phyloP scores from a whole-genome alignment of 2,888 invertebrate genomes.

The Scotopteryx bipunctaria region DNA sequence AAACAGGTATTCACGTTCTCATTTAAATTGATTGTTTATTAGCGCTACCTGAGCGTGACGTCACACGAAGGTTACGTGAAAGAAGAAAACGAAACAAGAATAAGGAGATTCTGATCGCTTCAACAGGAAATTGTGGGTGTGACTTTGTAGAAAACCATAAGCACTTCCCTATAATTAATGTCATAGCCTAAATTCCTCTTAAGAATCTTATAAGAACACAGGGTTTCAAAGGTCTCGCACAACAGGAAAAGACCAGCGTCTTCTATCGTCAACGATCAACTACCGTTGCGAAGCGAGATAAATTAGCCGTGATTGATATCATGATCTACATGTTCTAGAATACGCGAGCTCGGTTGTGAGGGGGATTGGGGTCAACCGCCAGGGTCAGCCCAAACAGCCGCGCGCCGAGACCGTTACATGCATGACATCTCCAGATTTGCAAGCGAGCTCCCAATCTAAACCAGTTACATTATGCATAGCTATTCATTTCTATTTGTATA shows the following conservation, averaged over 20 bases:
- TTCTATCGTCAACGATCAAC: conserved; percentile 4
- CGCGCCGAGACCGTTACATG: conserved; percentile 49
- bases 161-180: no score
- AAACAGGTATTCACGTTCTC: conserved; percentile 30
- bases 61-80: conserved; percentile 26
- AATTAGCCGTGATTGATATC: conserved; percentile 34
- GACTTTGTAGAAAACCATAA: not conserved
- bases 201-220: no score
- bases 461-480: conserved; percentile 19
- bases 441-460: conserved; percentile 32
- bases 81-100: conserved; percentile 12
- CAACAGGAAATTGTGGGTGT: not conserved
- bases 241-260: not conserved
- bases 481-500: conserved; percentile 14
- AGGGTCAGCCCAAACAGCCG: conserved; percentile 53
- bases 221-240: not conserved
- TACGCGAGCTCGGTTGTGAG: conserved; percentile 35
- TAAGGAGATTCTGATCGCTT: not conserved
- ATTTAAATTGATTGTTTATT: conserved; percentile 26
- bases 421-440: conserved; percentile 45
- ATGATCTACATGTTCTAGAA: conserved; percentile 41
- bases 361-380: conserved; percentile 45
- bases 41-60: conserved; percentile 24
- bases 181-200: no score
- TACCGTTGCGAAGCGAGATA: conserved; percentile 26